These are phyloP conservation scores for Sus scrofa DNA, from an alignment of 2,113 vertebrate genomes.

Conservation along the genomic window T2T-Sscrofa CM000817.6:57877501-57878000, in stretches of 20 bases:
- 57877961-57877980: slow-evolving; percentile 96
- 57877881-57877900: slow-evolving; percentile 97
- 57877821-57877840: fast-evolving
- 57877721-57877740: slow-evolving; percentile 97
- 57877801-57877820: fast-evolving
- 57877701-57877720: slow-evolving; percentile 96
- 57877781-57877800: not conserved
- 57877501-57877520: not conserved
- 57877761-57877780: slow-evolving; percentile 97
- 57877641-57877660: not conserved
- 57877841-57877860: fast-evolving
- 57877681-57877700: slow-evolving; percentile 96
- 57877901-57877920: slow-evolving; percentile 97
- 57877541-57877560: not conserved
- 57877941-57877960: slow-evolving; percentile 96
- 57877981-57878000: slow-evolving; percentile 96
- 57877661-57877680: not conserved
- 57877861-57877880: slow-evolving; percentile 67
- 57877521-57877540: fast-evolving
- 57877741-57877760: slow-evolving; percentile 97
- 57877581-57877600: not conserved
- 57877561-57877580: fast-evolving
- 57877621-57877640: fast-evolving
- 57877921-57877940: slow-evolving; percentile 96
- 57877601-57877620: fast-evolving